phyloP scores from a whole-genome alignment of 2,888 invertebrate genomes.

The Capitulum mitella region DNA sequence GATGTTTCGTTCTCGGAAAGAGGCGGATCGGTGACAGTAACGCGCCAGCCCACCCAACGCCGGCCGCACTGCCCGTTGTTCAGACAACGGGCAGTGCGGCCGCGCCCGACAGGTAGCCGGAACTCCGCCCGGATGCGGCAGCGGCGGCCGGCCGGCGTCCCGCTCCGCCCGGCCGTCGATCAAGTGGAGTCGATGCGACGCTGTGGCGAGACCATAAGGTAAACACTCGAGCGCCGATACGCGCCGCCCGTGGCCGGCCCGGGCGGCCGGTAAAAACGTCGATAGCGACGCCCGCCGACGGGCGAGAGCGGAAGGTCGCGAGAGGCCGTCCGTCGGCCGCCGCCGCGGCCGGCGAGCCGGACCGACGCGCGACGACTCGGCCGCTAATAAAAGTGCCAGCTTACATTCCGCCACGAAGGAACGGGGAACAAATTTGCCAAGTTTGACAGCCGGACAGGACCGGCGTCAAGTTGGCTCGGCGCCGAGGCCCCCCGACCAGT shows the following conservation, averaged over 20 bases:
- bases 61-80: too few species aligned
- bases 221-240: background rate
- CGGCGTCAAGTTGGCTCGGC: background rate
- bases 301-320: background rate
- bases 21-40: too few species aligned
- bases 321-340: too few species aligned
- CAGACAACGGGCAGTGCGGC: too few species aligned
- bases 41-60: too few species aligned
- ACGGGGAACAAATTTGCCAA: background rate
- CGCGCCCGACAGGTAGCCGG: too few species aligned
- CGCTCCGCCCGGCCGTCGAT: background rate
- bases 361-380: background rate
- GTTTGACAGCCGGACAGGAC: background rate
- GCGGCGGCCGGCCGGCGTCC: too few species aligned
- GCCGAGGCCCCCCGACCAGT: background rate
- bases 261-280: background rate
- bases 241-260: background rate
- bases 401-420: background rate
- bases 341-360: too few species aligned
- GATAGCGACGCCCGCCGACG: background rate
- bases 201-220: background rate
- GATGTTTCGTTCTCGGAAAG: too few species aligned
- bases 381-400: slow-evolving; percentile 13
- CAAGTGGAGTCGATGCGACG: background rate
- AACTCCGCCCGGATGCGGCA: too few species aligned